phyloP scores from a whole-genome alignment of 2,888 invertebrate species.

The Coecobrya sp. region DNA sequence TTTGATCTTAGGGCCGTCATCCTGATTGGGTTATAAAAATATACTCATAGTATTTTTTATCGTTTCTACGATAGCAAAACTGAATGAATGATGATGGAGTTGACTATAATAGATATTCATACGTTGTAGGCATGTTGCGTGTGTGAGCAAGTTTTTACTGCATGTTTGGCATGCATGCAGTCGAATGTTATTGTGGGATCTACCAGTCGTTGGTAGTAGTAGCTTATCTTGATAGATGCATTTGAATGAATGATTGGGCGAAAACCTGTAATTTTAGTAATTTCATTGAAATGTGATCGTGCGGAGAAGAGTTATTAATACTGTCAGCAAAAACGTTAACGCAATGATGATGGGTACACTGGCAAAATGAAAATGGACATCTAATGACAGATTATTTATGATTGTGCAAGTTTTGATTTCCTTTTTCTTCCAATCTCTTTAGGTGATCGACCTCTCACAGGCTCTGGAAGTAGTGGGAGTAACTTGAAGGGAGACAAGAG shows the following conservation, averaged over 20 bases:
- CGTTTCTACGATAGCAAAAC: neutral
- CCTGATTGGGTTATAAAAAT: neutral
- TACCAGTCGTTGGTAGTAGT: neutral
- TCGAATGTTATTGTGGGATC: neutral
- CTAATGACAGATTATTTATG: constrained; percentile 16
- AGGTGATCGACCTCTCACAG: constrained; percentile 85
- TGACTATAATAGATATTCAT: constrained; percentile 11
- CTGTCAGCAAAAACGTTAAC: constrained; percentile 46
- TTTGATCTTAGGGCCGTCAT: neutral
- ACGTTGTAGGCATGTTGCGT: neutral
- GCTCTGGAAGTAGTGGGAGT: constrained; percentile 83
- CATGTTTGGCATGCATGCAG: neutral
- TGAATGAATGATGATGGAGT: neutral
- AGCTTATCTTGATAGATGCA: neutral
- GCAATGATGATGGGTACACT: neutral
- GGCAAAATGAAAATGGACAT: neutral
- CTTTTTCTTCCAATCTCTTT: constrained; percentile 62
- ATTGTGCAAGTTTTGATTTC: constrained; percentile 21
- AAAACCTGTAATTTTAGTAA: constrained; percentile 54
- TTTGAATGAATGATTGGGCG: neutral
- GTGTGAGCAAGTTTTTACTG: constrained; percentile 2
- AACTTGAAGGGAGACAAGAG: constrained; percentile 83
- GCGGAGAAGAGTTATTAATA: neutral
- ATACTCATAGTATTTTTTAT: neutral
- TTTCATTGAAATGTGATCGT: no score